Evolutionary conservation across 92 coral and sea anemone genomes (phyloP).

Genomic region (Umimayanthus kanabou): DNA sequence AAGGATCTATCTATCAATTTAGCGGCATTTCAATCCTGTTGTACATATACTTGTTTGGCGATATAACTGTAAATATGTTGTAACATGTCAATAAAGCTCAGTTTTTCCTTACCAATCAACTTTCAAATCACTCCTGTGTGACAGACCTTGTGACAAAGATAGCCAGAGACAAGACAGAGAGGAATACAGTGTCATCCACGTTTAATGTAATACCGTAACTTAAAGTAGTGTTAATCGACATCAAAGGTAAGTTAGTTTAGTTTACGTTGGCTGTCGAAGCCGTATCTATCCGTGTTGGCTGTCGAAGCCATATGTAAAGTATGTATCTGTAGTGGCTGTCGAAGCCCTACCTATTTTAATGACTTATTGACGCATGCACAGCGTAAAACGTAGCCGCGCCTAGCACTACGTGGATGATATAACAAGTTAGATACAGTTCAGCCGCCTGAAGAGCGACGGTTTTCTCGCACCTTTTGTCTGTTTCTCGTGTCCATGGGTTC

Average conservation of each 20-base stretch:
- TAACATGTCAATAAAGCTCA: too few species aligned
- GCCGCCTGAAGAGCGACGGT: slow-evolving; percentile 20
- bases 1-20: too few species aligned
- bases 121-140: background rate
- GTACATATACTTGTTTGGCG: too few species aligned
- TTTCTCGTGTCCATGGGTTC: slow-evolving; percentile 23
- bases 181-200: background rate
- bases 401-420: slow-evolving; percentile 1
- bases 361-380: background rate
- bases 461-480: slow-evolving; percentile 16
- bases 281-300: background rate
- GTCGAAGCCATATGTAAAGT: too few species aligned
- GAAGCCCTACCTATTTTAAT: background rate
- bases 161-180: background rate
- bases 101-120: background rate
- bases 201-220: background rate
- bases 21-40: too few species aligned
- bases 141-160: slow-evolving; percentile 2
- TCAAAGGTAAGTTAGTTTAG: slow-evolving; percentile 5
- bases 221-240: background rate
- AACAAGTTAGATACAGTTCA: slow-evolving; percentile 2
- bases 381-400: background rate
- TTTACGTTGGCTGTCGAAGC: background rate
- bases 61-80: too few species aligned
- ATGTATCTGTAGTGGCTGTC: background rate